These are phyloP conservation scores for Rhineura floridana DNA, from an alignment of 2,113 vertebrate genomes.

Conservation along the genomic window DNA sequence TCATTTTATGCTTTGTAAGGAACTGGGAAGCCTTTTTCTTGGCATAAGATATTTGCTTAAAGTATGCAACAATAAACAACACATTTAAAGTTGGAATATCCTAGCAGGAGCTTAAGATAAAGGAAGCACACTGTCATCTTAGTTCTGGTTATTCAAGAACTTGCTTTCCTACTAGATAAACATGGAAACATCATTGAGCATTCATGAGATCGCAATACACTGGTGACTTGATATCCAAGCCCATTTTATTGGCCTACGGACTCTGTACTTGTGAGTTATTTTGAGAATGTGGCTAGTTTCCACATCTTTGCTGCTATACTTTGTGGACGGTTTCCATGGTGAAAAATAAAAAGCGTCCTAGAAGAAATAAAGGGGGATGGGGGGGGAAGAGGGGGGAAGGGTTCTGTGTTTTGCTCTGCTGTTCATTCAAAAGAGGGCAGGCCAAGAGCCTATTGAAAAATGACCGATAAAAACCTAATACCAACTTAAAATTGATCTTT, in stretches of 20 bases:
- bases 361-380: background rate
- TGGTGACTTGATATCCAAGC: background rate
- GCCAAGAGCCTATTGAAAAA: accelerated
- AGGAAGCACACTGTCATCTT: background rate
- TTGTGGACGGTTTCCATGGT: constrained; percentile 14
- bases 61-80: background rate
- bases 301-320: background rate
- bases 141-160: background rate
- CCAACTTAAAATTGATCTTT: background rate
- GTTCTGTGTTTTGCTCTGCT: background rate
- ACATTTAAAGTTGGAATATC: background rate
- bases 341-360: constrained; percentile 21
- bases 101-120: background rate
- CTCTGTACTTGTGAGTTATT: background rate
- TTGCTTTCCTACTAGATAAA: background rate
- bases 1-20: background rate
- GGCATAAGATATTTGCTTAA: background rate
- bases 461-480: background rate
- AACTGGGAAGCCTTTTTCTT: background rate
- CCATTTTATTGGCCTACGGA: background rate
- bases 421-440: background rate
- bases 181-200: background rate
- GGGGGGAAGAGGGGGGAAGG: too few relatives aligned
- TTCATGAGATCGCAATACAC: accelerated
- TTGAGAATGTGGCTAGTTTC: background rate